A percentile compares a stretch with the other conserved stretches of the same genome.
Evolutionary conservation across 2,797 vertebrate genomes (phyloP).

Genomic region (Sebastes iracundus): DNA sequence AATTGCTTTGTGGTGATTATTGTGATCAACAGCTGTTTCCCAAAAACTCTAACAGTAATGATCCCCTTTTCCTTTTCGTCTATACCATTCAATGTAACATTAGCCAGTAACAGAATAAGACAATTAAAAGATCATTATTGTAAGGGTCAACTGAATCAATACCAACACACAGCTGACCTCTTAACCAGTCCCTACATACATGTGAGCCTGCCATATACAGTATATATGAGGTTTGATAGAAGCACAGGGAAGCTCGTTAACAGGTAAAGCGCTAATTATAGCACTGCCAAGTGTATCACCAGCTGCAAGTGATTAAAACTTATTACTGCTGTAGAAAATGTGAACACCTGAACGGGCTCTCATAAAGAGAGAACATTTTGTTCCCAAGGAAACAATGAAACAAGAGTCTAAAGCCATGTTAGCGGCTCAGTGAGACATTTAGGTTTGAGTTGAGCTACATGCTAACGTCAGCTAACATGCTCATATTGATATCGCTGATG

Average conservation of each 20-base stretch:
- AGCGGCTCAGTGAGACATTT: fast-evolving
- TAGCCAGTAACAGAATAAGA: neutral
- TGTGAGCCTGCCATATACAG: neutral
- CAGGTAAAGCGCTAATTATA: neutral
- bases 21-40: neutral
- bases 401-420: neutral
- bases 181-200: neutral
- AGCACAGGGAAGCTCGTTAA: neutral
- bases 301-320: neutral
- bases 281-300: neutral
- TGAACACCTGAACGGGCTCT: neutral
- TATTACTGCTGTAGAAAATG: neutral
- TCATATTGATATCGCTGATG: neutral
- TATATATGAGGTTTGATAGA: neutral
- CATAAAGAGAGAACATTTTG: neutral
- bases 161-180: neutral
- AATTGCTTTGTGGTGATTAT: neutral
- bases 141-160: neutral
- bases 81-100: neutral
- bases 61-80: neutral
- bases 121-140: neutral
- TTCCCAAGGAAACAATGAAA: neutral
- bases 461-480: neutral
- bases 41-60: neutral
- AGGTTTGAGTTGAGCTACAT: neutral